phyloP scores from a whole-genome alignment of 2,888 invertebrate species.

The Caenorhabditis drosophilae region DNA sequence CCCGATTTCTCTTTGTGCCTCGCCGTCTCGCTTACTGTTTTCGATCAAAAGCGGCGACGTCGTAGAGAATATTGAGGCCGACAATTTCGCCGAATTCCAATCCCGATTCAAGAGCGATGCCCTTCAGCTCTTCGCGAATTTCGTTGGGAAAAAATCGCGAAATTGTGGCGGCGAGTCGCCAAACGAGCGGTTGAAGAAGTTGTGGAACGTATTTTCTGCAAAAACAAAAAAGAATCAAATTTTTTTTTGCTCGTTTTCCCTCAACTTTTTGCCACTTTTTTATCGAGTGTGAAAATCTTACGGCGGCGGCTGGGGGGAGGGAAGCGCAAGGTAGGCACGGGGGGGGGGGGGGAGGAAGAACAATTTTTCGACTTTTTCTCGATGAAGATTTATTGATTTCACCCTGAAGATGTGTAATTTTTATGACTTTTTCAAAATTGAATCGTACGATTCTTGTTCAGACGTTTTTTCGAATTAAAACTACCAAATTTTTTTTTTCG shows the following conservation, averaged over 20 bases:
- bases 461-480: too few species aligned
- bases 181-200: conserved; percentile 49
- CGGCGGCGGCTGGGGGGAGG: too few species aligned
- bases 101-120: conserved; percentile 11
- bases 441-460: too few species aligned
- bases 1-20: too few species aligned
- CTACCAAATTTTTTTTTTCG: too few species aligned
- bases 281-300: too few species aligned
- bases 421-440: too few species aligned
- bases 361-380: too few species aligned
- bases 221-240: background rate
- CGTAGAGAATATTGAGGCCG: conserved; percentile 61
- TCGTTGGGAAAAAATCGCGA: conserved; percentile 48
- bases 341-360: too few species aligned
- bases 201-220: conserved; percentile 53
- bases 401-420: background rate
- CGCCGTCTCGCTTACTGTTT: too few species aligned
- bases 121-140: conserved; percentile 49
- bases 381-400: background rate
- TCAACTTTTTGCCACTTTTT: background rate
- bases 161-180: conserved; percentile 50
- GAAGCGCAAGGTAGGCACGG: too few species aligned
- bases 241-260: background rate
- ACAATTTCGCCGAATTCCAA: conserved; percentile 59
- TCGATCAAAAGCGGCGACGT: conserved; percentile 59